Evolutionary conservation across 2,113 vertebrate species (phyloP).

Genomic region (Coturnix japonica): DNA sequence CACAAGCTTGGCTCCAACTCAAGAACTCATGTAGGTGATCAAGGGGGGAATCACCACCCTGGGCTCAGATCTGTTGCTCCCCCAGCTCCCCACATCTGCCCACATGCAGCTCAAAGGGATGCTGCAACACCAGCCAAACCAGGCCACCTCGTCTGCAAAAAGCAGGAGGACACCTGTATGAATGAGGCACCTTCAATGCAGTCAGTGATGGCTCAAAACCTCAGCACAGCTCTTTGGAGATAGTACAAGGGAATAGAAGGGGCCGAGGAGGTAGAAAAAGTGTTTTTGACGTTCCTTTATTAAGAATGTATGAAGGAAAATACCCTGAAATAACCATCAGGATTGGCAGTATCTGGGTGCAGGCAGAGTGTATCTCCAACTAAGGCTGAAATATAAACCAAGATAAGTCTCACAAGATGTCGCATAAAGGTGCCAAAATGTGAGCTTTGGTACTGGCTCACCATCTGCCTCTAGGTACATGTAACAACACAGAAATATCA

Average conservation of each 20-base stretch:
- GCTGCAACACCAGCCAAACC: not conserved
- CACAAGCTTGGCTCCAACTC: not conserved
- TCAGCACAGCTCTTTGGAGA: constrained; percentile 8
- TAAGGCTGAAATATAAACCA: not conserved
- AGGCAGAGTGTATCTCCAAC: not conserved
- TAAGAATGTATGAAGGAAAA: constrained; percentile 33
- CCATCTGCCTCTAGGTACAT: constrained; percentile 3
- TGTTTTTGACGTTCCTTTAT: constrained; percentile 11
- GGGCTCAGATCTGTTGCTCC: not conserved
- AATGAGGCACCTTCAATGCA: not conserved
- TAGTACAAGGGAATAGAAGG: not conserved
- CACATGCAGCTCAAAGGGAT: accelerated
- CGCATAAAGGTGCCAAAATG: constrained; percentile 25
- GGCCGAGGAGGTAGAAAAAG: not conserved
- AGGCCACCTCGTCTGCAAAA: not conserved
- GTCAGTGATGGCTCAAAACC: not conserved
- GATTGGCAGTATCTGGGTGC: not conserved
- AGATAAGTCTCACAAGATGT: constrained; percentile 9
- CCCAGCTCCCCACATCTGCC: not conserved
- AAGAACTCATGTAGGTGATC: not conserved
- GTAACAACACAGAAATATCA: constrained; percentile 32
- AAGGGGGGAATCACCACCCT: not conserved
- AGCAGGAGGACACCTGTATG: not conserved
- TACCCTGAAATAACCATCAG: not conserved
- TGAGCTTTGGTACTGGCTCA: constrained; percentile 2